Evolutionary conservation across 2,888 invertebrate species (phyloP), one percentile per base, ranked within the genome.

Genomic region (Phaedon cochleariae): DNA sequence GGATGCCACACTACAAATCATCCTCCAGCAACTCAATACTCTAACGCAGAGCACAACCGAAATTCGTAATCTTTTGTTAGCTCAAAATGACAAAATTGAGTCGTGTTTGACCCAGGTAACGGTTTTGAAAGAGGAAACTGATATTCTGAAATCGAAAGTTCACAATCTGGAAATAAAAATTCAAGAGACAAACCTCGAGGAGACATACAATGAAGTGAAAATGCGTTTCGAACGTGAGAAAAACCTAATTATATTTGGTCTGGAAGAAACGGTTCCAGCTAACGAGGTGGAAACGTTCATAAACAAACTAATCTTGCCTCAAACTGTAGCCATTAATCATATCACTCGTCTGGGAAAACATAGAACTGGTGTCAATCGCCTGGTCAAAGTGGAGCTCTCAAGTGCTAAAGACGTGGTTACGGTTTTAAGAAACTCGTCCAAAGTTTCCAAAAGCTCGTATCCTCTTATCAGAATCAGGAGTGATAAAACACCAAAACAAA

Each of bases 101-200:
- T 48, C 21, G 18, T 48, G 26, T 26, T 22, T 46, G 26, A 31
- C 31, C 2, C 10, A 53, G 53, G 31, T 26, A 37, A 20, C 17
- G 12, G 37, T 34, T 6, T 37, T 48, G 48, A 48, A 48, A 48
- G 20, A 34, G 37, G 21, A 55, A 17, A 55, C 21, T 1, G 21
- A 34, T 26, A 59, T 29, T 49, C 10, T 59, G 34, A 59, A 59
- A 20, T 31, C 34, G 48, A 45, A 41, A 62, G 46, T 49, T 20
- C 22, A 51, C 10, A 49, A 29, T 49, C 62, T 17, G 20, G 31
- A 34, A 52, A 52, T 1, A 9, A 41, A 41, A 41, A 15, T 41
- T 9, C 15, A 41, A 41, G 41, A 15, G 41, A 41, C 41, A 41
- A 41, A 41, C 15, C 41, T 41, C 15, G 41, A 41, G 41, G 41